A percentile compares a stretch with the other conserved stretches of the same genome.
phyloP scores from a whole-genome alignment of 1,140 invertebrate genomes.

The Holcopasites calliopsidis region DNA sequence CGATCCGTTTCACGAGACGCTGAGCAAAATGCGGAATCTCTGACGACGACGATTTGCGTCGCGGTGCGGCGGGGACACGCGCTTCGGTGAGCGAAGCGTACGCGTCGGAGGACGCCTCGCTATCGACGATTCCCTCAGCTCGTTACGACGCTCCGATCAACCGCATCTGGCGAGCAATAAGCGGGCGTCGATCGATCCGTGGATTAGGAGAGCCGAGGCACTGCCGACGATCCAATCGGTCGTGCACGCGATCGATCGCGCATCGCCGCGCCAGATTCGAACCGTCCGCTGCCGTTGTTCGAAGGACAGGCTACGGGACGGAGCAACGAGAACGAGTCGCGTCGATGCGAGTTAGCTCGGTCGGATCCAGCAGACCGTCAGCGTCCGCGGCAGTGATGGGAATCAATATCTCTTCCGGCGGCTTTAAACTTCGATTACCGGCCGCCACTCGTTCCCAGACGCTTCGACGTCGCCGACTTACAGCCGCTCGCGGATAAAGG shows the following conservation, averaged over 20 bases:
- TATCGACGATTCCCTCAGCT: not conserved
- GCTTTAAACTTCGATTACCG: conserved; percentile 42
- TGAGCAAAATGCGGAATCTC: conserved; percentile 43
- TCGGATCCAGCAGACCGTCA: conserved; percentile 19
- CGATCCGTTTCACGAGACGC: conserved; percentile 57
- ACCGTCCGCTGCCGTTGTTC: no score
- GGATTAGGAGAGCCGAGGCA: no score
- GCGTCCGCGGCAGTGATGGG: conserved; percentile 23
- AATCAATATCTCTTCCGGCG: conserved; percentile 44
- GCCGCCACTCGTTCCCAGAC: conserved; percentile 26
- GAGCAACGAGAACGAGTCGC: not conserved
- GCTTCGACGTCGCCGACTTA: conserved; percentile 24
- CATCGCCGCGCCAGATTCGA: not conserved
- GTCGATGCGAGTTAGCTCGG: not conserved
- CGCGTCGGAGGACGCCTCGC: conserved; percentile 15
- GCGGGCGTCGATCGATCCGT: not conserved
- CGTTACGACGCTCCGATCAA: conserved; percentile 2
- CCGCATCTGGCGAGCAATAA: not conserved
- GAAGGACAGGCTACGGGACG: no score
- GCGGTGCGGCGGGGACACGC: conserved; percentile 23
- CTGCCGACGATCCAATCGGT: no score
- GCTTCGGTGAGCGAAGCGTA: conserved; percentile 33
- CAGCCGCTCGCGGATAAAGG: conserved; percentile 15
- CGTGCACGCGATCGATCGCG: no score
- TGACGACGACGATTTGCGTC: conserved; percentile 43